Percentiles rank a stretch among this genome's conserved stretches.
phyloP scores from a whole-genome alignment of 2,113 vertebrate genomes.

The Bagarius yarrelli region DNA sequence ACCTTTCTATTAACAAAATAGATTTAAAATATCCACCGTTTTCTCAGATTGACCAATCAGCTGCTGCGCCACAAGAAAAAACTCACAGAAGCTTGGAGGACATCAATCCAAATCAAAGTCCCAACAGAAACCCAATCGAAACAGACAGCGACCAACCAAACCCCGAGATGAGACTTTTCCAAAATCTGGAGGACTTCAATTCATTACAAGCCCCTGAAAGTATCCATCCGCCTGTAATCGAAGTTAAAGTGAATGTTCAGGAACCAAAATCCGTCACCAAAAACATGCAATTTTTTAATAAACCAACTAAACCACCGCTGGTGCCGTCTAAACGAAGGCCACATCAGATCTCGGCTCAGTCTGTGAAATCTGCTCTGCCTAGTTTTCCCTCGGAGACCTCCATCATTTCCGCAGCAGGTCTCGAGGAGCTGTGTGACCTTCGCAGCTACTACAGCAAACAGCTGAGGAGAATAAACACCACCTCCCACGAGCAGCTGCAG shows the following conservation, averaged over 20 bases:
- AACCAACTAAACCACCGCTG: conserved; percentile 49
- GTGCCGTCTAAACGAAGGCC: conserved; percentile 51
- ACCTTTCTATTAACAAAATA: not conserved
- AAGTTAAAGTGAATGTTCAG: conserved; percentile 58
- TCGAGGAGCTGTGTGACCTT: conserved; percentile 67
- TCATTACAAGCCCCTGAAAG: not conserved
- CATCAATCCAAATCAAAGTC: conserved; percentile 16
- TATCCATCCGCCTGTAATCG: conserved; percentile 36
- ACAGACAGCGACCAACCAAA: conserved; percentile 60
- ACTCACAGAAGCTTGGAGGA: conserved; percentile 7
- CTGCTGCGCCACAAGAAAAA: conserved; percentile 23
- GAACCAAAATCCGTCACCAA: not conserved
- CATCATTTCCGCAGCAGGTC: conserved; percentile 67
- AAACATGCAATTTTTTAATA: conserved; percentile 25
- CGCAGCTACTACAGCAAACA: conserved; percentile 63
- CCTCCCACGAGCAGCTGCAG: conserved; percentile 70
- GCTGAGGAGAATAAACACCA: conserved; percentile 70
- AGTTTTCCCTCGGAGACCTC: conserved; percentile 64
- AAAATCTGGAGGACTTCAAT: conserved; percentile 9
- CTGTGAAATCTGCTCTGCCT: conserved; percentile 19
- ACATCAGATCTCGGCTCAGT: not conserved
- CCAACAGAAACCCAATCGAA: conserved; percentile 55
- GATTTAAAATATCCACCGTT: not conserved
- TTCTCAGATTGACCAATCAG: conserved; percentile 37
- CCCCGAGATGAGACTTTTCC: conserved; percentile 45